These are phyloP conservation scores for Hetaerina titia DNA, from an alignment of 2,888 invertebrate species.

Conservation along the genomic window DNA sequence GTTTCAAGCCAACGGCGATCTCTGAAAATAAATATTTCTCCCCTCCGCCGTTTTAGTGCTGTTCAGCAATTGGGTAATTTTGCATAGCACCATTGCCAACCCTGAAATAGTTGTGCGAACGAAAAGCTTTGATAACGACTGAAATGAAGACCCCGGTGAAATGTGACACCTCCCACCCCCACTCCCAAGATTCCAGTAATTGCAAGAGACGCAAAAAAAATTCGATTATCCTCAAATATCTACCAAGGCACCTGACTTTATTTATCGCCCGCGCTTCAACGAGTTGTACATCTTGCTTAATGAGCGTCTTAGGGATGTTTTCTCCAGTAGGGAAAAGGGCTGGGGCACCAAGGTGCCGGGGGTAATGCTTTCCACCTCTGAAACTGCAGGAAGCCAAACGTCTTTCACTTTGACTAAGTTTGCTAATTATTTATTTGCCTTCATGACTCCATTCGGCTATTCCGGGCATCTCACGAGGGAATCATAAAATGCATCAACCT, in stretches of 20 bases:
- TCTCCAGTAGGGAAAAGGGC: not conserved
- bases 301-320: slow-evolving; percentile 59
- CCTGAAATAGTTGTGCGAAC: not conserved
- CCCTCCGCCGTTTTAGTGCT: not conserved
- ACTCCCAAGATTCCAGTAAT: not conserved
- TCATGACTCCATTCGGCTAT: slow-evolving; percentile 65
- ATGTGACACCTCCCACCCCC: slow-evolving; percentile 14
- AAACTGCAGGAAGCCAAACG: slow-evolving; percentile 62
- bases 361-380: slow-evolving; percentile 54
- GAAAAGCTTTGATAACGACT: slow-evolving; percentile 12
- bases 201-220: not conserved
- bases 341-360: not conserved
- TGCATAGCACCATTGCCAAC: not conserved
- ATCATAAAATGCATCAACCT: slow-evolving; percentile 64
- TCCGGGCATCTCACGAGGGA: slow-evolving; percentile 35
- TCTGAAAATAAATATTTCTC: not conserved
- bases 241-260: slow-evolving; percentile 43
- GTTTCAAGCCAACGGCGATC: not conserved
- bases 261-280: slow-evolving; percentile 39
- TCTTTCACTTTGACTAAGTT: slow-evolving; percentile 65
- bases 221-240: slow-evolving; percentile 32
- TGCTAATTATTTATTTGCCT: slow-evolving; percentile 61
- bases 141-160: not conserved
- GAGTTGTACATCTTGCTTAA: slow-evolving; percentile 59
- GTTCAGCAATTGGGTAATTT: slow-evolving; percentile 8